phyloP scores from a whole-genome alignment of 2,797 vertebrate genomes.

The Vireo griseus region DNA sequence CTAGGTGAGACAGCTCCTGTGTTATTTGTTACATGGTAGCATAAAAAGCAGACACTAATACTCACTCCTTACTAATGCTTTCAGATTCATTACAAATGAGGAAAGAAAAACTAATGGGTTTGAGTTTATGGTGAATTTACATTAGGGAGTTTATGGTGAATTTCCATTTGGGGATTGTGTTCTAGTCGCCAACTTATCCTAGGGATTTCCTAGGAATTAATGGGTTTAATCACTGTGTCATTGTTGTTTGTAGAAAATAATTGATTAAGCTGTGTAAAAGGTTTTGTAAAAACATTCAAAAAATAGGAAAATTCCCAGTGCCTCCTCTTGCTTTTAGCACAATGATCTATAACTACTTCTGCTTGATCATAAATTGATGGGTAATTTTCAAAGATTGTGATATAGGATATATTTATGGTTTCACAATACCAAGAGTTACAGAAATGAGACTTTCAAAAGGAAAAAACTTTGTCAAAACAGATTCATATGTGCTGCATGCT shows the following conservation, averaged over 20 bases:
- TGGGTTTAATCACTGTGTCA: not conserved
- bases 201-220: slow-evolving; percentile 3
- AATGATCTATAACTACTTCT: not conserved
- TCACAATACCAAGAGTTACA: not conserved
- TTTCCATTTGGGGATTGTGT: not conserved
- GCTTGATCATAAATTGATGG: not conserved
- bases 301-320: not conserved
- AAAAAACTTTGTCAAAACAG: not conserved
- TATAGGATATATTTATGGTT: not conserved
- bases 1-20: not conserved
- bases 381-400: not conserved
- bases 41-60: not conserved
- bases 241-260: slow-evolving; percentile 3
- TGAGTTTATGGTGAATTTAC: not conserved
- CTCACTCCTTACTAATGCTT: not conserved
- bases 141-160: not conserved
- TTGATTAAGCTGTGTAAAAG: not conserved
- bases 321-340: not conserved
- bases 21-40: not conserved
- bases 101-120: not conserved
- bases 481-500: not conserved
- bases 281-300: slow-evolving; percentile 9
- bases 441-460: not conserved
- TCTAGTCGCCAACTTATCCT: slow-evolving; percentile 1
- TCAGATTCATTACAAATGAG: slow-evolving; percentile 3